phyloP scores from a whole-genome alignment of 1,140 invertebrate genomes.

The Leptinotarsa lineolata region DNA sequence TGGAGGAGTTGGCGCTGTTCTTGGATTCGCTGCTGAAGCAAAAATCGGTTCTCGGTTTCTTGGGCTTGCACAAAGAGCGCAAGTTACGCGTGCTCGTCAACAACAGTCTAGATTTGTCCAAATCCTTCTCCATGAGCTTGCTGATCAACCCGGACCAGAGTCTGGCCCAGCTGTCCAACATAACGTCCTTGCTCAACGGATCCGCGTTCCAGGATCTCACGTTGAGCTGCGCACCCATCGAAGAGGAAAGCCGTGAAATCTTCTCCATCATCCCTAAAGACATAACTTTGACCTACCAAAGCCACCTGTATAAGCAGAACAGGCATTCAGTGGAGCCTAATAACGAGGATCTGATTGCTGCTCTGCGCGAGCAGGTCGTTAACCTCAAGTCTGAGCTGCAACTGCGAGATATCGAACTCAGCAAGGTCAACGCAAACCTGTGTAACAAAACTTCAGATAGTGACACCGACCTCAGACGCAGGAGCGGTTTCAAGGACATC shows the following conservation, averaged over 20 bases:
- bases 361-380: slow-evolving; percentile 52
- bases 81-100: slow-evolving; percentile 62
- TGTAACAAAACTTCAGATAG: slow-evolving; percentile 26
- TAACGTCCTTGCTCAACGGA: slow-evolving; percentile 56
- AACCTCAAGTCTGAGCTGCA: slow-evolving; percentile 57
- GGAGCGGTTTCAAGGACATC: slow-evolving; percentile 16
- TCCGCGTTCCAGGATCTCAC: slow-evolving; percentile 39
- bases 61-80: slow-evolving; percentile 59
- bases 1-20: slow-evolving; percentile 73
- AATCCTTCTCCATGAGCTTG: slow-evolving; percentile 58
- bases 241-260: slow-evolving; percentile 34
- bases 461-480: slow-evolving; percentile 10
- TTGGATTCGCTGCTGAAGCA: slow-evolving; percentile 71
- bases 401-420: slow-evolving; percentile 56
- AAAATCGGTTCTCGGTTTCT: slow-evolving; percentile 61
- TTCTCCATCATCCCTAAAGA: slow-evolving; percentile 45
- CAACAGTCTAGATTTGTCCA: slow-evolving; percentile 63
- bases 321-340: slow-evolving; percentile 44
- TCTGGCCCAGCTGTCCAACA: slow-evolving; percentile 57
- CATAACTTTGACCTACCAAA: slow-evolving; percentile 49
- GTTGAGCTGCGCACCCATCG: slow-evolving; percentile 38
- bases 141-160: slow-evolving; percentile 50
- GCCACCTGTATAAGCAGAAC: slow-evolving; percentile 49
- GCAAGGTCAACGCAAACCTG: slow-evolving; percentile 43
- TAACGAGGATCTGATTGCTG: slow-evolving; percentile 48